Base-by-base conservation (phyloP, 2,888 invertebrate genomes). In the Platerodrilus igneus region DNA sequence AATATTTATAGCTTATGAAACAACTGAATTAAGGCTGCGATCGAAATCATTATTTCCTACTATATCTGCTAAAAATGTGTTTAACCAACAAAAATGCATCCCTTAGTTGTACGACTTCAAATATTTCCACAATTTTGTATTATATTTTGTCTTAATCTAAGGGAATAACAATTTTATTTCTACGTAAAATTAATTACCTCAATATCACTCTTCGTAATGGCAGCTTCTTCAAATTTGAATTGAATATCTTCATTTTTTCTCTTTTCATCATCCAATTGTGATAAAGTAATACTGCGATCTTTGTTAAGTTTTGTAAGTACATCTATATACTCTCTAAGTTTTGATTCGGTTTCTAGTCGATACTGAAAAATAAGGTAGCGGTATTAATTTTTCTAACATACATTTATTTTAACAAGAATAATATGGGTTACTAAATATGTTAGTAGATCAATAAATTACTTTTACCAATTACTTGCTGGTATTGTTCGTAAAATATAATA, bases 171-270 rank as follows among this genome's bases (percentile, higher is more conserved):
- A 23, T 11, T 4, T 21, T 22, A n/a, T 15, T 17, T 25, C 13
- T 22, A 19, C 37, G 18, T 28, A 11, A 20, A 22, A 16, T 40
- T 41, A 60, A 68, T 73, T 76, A 92, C 91, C 78, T 90, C 86
- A 52, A 89, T 76, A 65, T 94, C 94, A 59, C 86, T 85, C 65
- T 87, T 90, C 56, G 81, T 81, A 57, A 94, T 86, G 27, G 86
- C 83, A 53, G 91, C 91, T 65, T 96, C 95, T 70, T 95, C 95
- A 48, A 89, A 83, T 40, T 86, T 76, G 64, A 94, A 94, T 68
- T 90, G 83, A 45, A 94, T 74, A 67, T 94, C 94, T 71, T 94
- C 93, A 3, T 84, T 80, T 67, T 83, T 88, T 60, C 84, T 81
- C 53, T 75, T 75, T 58, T 89, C 89, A 54, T 88, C 87, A 39